Percentiles rank a stretch among this genome's conserved stretches.
Conservation (phyloP, 2,113 vertebrate genomes). For the Lota lota region DNA sequence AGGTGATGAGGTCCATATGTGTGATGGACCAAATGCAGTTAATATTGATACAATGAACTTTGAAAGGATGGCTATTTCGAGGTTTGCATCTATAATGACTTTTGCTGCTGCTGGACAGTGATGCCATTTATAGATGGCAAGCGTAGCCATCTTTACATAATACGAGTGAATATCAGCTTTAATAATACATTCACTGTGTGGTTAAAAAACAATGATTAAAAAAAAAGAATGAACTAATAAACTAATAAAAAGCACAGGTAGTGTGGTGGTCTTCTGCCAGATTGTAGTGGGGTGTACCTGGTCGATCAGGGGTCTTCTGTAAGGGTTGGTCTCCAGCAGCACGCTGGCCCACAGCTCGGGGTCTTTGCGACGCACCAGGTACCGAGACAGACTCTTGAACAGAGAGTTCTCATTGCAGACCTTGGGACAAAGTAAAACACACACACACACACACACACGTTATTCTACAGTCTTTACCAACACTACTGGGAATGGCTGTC, state of each 20-base stretch:
- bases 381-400: slow-evolving; percentile 97
- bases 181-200: no score
- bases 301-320: slow-evolving; percentile 92
- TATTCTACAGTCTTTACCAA: background rate
- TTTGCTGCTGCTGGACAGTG: background rate
- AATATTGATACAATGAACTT: no score
- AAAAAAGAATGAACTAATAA: no score
- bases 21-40: no score
- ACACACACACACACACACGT: background rate
- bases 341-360: slow-evolving; percentile 97
- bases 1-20: background rate
- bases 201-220: no score
- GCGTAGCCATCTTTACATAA: no score
- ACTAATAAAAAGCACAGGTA: no score
- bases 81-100: background rate
- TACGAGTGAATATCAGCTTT: no score
- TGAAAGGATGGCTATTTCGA: no score
- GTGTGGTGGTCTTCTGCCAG: background rate
- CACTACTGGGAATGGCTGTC: background rate
- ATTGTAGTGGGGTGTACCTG: slow-evolving; percentile 73
- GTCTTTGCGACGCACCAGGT: slow-evolving; percentile 94
- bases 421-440: slow-evolving; percentile 56
- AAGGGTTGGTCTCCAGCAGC: slow-evolving; percentile 94
- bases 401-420: slow-evolving; percentile 99
- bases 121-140: no score